A percentile compares a stretch with the other conserved stretches of the same genome.
Evolutionary conservation across 2,888 invertebrate genomes (phyloP).

Genomic region (Gerris lacustris): DNA sequence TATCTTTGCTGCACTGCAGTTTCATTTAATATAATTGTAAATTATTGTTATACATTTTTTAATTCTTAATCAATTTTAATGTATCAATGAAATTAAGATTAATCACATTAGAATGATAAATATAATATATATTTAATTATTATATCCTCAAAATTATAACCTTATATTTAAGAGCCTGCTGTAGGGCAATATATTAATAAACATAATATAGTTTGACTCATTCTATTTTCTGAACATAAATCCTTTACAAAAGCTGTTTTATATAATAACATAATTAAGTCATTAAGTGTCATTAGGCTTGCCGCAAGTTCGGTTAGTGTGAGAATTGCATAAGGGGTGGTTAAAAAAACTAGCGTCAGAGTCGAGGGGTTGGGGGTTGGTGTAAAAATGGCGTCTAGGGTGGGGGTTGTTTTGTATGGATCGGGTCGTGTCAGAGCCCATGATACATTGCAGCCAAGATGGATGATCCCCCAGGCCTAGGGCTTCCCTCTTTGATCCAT

Average conservation of each 20-base stretch:
- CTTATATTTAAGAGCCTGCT: too few relatives aligned
- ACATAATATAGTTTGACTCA: too few relatives aligned
- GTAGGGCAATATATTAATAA: too few relatives aligned
- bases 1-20: too few relatives aligned
- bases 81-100: too few relatives aligned
- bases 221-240: background rate
- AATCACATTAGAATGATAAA: too few relatives aligned
- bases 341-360: background rate
- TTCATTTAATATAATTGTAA: too few relatives aligned
- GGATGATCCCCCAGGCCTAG: slow-evolving; percentile 2
- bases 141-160: too few relatives aligned
- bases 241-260: background rate
- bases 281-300: background rate
- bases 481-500: background rate
- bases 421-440: background rate
- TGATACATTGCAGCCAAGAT: slow-evolving; percentile 1
- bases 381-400: slow-evolving; percentile 3
- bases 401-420: background rate
- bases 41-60: too few relatives aligned
- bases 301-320: background rate
- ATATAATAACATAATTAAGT: background rate
- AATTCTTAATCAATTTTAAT: too few relatives aligned
- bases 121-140: too few relatives aligned
- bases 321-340: background rate
- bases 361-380: background rate